A percentile compares a stretch with the other conserved stretches of the same genome.
phyloP scores from a whole-genome alignment of 2,888 invertebrate species.

The Gnatocerus cornutus region DNA sequence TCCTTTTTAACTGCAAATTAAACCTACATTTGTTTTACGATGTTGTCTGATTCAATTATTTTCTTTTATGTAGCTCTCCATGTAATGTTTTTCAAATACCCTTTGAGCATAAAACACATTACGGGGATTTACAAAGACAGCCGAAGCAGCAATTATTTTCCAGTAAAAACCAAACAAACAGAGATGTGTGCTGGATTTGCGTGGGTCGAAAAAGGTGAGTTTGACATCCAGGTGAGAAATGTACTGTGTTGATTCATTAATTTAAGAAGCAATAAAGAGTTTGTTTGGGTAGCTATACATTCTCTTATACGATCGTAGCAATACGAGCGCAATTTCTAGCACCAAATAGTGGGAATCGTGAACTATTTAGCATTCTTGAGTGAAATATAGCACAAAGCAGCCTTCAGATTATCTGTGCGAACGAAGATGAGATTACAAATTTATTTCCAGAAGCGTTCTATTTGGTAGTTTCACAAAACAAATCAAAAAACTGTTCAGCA shows the following conservation, averaged over 20 bases:
- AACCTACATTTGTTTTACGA: constrained; percentile 64
- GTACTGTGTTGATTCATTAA: constrained; percentile 35
- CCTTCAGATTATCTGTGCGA: neutral
- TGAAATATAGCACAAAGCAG: too few species aligned
- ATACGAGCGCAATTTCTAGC: too few species aligned
- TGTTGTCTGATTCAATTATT: constrained; percentile 64
- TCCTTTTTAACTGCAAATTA: constrained; percentile 66
- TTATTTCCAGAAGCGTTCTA: neutral
- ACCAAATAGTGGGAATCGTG: too few species aligned
- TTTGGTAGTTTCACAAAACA: too few species aligned
- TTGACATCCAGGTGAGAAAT: constrained; percentile 31
- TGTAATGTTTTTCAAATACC: constrained; percentile 55
- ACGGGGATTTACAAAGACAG: constrained; percentile 41
- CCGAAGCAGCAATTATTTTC: constrained; percentile 33
- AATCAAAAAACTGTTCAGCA: too few species aligned
- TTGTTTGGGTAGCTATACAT: constrained; percentile 21
- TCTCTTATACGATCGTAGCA: neutral
- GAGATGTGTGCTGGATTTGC: constrained; percentile 27
- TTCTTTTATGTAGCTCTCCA: constrained; percentile 59
- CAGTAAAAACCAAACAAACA: constrained; percentile 42
- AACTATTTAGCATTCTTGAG: too few species aligned
- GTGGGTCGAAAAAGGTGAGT: constrained; percentile 24
- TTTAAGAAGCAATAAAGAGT: constrained; percentile 31
- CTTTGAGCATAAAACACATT: constrained; percentile 39
- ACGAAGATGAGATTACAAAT: neutral